These are phyloP conservation scores for Umimayanthus chanpuru DNA, from an alignment of 92 coral and sea anemone genomes.

Conservation along the genomic window DNA sequence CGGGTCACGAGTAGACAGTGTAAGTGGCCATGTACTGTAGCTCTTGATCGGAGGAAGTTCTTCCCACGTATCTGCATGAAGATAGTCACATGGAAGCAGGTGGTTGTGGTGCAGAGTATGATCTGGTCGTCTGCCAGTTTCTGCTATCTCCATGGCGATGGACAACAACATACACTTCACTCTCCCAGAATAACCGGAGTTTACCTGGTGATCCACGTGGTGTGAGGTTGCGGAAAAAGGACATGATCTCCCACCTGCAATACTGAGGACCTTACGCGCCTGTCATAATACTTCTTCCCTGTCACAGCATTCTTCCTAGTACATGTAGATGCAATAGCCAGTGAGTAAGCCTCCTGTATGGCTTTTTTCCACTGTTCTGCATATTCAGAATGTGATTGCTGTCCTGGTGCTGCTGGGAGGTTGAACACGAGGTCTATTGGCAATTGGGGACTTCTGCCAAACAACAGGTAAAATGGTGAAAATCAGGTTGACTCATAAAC, in stretches of 20 bases:
- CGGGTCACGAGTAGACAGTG: constrained; percentile 7
- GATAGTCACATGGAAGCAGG: constrained; percentile 53
- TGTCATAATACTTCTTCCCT: constrained; percentile 25
- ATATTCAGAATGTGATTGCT: not conserved
- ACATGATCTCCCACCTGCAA: constrained; percentile 30
- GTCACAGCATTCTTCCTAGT: not conserved
- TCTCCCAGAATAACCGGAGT: constrained; percentile 25
- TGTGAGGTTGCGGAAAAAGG: constrained; percentile 54
- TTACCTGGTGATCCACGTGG: constrained; percentile 57
- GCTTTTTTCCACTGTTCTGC: constrained; percentile 36
- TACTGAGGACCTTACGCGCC: constrained; percentile 6
- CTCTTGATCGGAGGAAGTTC: constrained; percentile 13
- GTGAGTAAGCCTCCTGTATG: constrained; percentile 41
- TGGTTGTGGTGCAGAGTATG: constrained; percentile 57
- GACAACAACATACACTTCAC: not conserved
- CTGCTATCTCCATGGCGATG: not conserved
- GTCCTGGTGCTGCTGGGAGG: constrained; percentile 20
- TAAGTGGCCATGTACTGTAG: constrained; percentile 16
- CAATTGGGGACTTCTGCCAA: constrained; percentile 42
- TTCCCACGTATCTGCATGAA: constrained; percentile 26
- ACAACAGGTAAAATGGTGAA: constrained; percentile 5
- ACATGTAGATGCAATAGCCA: constrained; percentile 13
- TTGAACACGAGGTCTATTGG: constrained; percentile 29
- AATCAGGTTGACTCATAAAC: constrained; percentile 25
- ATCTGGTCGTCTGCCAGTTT: constrained; percentile 20